These are phyloP conservation scores for Baronia brevicornis DNA, from an alignment of 2,888 invertebrate species.

Conservation along the genomic window DNA sequence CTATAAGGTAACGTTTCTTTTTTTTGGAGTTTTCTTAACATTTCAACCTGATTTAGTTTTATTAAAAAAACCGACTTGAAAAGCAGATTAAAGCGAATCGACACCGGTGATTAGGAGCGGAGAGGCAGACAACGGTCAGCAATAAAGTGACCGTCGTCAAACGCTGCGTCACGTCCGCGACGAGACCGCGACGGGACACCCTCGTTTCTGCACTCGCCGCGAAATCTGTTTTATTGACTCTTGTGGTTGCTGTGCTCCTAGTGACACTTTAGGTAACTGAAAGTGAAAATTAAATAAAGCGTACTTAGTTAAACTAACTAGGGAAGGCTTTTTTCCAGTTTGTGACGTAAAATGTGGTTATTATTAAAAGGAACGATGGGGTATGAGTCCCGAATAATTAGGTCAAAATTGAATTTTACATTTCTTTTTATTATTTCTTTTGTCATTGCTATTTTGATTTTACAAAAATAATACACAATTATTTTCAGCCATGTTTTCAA, in stretches of 20 bases:
- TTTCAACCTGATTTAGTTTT: too few relatives aligned
- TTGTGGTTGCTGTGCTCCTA: constrained; percentile 62
- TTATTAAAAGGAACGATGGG: too few relatives aligned
- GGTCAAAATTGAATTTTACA: too few relatives aligned
- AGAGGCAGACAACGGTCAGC: constrained; percentile 70
- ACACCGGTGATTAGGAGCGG: constrained; percentile 55
- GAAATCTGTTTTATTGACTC: constrained; percentile 67
- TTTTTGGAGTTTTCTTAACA: not conserved
- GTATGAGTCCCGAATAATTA: too few relatives aligned
- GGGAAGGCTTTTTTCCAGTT: too few relatives aligned
- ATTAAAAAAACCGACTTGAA: too few relatives aligned
- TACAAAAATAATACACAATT: too few relatives aligned
- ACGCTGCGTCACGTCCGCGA: constrained; percentile 63
- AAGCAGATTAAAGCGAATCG: constrained; percentile 28
- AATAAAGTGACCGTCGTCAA: constrained; percentile 74
- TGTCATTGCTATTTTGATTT: too few relatives aligned
- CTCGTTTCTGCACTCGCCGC: constrained; percentile 46
- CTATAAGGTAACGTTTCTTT: too few relatives aligned
- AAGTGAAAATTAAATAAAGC: constrained; percentile 62
- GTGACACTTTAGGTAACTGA: constrained; percentile 57
- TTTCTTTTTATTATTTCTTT: too few relatives aligned
- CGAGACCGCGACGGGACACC: constrained; percentile 36
- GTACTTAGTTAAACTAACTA: not conserved
- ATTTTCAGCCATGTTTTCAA: too few relatives aligned
- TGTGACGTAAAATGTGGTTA: too few relatives aligned